These are phyloP conservation scores for Macrosoma leucophasiata DNA, from an alignment of 2,888 invertebrate species.

Conservation along the genomic window DNA sequence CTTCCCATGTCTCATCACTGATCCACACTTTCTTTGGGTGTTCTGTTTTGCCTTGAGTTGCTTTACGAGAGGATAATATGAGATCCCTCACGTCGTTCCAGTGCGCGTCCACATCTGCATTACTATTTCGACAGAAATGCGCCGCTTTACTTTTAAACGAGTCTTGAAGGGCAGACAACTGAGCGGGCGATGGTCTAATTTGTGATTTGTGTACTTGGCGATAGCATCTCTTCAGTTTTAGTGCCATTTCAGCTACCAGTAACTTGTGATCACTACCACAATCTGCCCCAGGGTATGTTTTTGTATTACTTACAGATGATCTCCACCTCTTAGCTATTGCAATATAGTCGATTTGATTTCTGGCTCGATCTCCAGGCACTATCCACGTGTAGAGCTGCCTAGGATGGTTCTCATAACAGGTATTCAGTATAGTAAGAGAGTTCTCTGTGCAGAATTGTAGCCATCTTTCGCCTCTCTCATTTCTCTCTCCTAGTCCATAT, in stretches of 20 bases:
- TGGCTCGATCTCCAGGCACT: no score
- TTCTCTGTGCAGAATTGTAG: no score
- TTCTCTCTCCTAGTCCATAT: no score
- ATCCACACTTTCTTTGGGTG: background rate
- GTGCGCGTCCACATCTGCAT: background rate
- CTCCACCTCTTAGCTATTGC: no score
- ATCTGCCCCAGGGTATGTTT: conserved; percentile 11
- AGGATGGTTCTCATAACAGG: no score
- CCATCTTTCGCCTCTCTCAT: no score
- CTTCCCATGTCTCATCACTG: background rate
- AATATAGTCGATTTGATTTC: no score
- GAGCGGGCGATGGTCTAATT: background rate
- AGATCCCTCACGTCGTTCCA: background rate
- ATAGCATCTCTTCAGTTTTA: conserved; percentile 6
- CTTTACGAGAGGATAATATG: background rate
- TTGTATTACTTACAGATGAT: no score
- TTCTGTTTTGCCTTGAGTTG: background rate
- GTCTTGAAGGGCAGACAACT: background rate
- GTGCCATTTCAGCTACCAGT: conserved; percentile 6
- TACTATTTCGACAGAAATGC: background rate
- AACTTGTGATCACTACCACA: conserved; percentile 11
- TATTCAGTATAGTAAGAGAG: no score
- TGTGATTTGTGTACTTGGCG: background rate
- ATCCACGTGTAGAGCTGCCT: no score
- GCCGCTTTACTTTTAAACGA: background rate